Base-by-base conservation (phyloP, 2,888 invertebrate species). In the Trissolcus japonicus region DNA sequence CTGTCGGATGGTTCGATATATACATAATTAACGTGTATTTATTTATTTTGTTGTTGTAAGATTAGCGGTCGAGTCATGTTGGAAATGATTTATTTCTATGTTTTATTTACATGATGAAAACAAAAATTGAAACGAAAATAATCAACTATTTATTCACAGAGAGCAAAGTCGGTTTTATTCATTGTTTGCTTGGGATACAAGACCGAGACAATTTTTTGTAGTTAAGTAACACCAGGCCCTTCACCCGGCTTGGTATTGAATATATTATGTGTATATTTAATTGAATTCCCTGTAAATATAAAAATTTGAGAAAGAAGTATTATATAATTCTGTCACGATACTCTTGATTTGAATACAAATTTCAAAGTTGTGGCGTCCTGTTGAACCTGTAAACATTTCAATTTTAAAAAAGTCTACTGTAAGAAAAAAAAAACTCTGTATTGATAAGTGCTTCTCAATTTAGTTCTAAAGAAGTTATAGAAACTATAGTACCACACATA, bases 191-290 rank as follows among this genome's bases (percentile, higher is more conserved):
- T 25, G 4, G 25, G 4, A 4, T 25, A 25, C 6, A 25, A 25
- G 6, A 25, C n/a, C 54, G 25, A 6, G 14, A 54, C 13, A n/a
- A 9, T 21, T 66, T 57, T 66, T 60, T 48, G n/a, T 14, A 51
- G 41, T 68, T 60, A n/a, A n/a, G n/a, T n/a, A n/a, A 73, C 59
- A 63, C 43, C 54, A 59, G 54, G 63, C 53, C 46, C n/a, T 46
- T 19, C 43, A 54, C 17, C 62, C 50, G 14, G 61, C 68, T 75
- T 59, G 63, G 50, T 54, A 54, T 63, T 62, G 59, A 60, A 57
- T 50, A 75, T 56, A 75, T 68, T 63, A 63, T 75, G 68, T 75
- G 62, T 63, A 75, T 75, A 75, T 41, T 67, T 67, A 62, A 74
- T 21, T 51, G 50, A 67, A 53, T 56, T 43, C 17, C 50, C 51